These are phyloP conservation scores for Parus major DNA, from an alignment of 2,113 vertebrate genomes.

Conservation along the genomic window DNA sequence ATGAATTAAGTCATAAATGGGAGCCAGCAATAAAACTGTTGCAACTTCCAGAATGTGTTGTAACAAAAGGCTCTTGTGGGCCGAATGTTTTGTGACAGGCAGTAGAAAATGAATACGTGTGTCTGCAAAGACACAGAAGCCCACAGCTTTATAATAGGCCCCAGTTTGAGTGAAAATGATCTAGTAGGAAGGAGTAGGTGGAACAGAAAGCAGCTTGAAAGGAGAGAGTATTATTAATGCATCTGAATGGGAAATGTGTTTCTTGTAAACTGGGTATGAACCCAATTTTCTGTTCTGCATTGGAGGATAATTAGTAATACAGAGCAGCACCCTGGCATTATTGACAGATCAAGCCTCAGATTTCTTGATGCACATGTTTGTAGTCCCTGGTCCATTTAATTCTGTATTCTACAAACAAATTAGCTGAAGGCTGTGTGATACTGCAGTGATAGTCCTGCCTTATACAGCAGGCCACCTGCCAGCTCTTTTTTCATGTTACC, in stretches of 20 bases:
- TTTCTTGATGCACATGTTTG: background rate
- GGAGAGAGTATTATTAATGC: background rate
- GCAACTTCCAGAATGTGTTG: slow-evolving; percentile 10
- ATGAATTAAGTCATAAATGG: slow-evolving; percentile 38
- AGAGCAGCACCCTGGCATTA: background rate
- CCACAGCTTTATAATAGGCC: slow-evolving; percentile 9
- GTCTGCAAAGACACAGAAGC: slow-evolving; percentile 20
- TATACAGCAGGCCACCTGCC: background rate
- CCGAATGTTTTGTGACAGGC: slow-evolving; percentile 9
- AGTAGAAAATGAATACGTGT: slow-evolving; percentile 8
- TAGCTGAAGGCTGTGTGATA: background rate
- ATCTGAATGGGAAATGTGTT: slow-evolving; percentile 8
- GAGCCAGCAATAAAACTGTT: slow-evolving; percentile 18
- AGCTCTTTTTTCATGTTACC: background rate
- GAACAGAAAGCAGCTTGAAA: slow-evolving; percentile 12
- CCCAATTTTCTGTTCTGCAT: background rate
- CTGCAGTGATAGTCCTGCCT: background rate
- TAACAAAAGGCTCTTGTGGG: slow-evolving; percentile 51
- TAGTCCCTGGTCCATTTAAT: background rate
- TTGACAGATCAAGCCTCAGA: background rate
- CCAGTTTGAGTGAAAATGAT: slow-evolving; percentile 17
- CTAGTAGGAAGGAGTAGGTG: slow-evolving; percentile 51
- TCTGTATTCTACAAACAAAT: background rate
- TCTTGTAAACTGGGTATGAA: background rate
- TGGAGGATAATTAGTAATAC: background rate